Evolutionary conservation across 2,888 invertebrate species (phyloP), one percentile per base, ranked within the genome.

Genomic region (Coenonympha arcania): DNA sequence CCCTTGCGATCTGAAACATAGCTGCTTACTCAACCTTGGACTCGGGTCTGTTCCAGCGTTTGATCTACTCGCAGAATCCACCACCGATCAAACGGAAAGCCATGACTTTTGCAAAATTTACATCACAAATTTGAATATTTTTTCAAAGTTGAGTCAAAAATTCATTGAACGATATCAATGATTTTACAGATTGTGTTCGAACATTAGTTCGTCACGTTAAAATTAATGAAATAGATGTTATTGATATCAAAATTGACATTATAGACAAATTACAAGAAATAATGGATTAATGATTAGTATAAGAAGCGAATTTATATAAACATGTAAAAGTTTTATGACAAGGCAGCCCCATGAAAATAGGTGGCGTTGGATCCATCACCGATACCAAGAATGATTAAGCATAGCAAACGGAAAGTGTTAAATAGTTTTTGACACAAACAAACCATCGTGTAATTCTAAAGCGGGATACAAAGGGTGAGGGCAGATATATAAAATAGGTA

Each of bases 1-100:
- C 74, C 95, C 93, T 90, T 95, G 95, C 59, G 94, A 94, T 89
- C 95, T 94, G 79, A 90, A 87, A 87, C 87, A 87, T 74, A 87
- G 87, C 87, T 87, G 87, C 87, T 87, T 87, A 87, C 87, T 87
- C 87, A 87, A 79, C 82, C 86, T 87, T 84, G 87, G 87, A 78
- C 87, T 87, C 78, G 87, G 87, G 61, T 87, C 87, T 59, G 86
- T 80, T 64, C 87, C 87, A 54, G 87, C 87, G 61, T 87, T 86
- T 56, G 83, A 84, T 73, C 86, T 85, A 63, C 67, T 69, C 65
- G 52, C 66, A 67, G 64, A 69, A 73, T 72, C 72, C 73, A 76
- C 61, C 63, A 59, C 55, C 60, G 55, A 52, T 34, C 18, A 45
- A 37, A 37, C 36, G 24, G 47, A 54, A 48, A n/a, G 20, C 19